Conservation (phyloP, 1,140 invertebrate genomes). For the Mercenaria mercenaria region DNA sequence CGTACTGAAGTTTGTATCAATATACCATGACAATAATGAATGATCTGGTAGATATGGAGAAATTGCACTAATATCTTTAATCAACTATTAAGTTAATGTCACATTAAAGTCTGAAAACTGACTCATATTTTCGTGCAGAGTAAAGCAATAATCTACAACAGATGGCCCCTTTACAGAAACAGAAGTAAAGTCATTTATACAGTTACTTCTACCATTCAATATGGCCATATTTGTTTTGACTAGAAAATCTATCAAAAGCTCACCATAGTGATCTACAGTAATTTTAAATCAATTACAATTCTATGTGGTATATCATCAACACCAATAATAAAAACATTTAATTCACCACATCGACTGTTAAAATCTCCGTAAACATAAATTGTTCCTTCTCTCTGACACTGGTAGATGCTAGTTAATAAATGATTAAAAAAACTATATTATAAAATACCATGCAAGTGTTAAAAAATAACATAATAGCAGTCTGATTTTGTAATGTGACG, state of each 20-base stretch:
- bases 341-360: slow-evolving; percentile 32
- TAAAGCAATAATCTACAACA: not conserved
- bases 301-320: slow-evolving; percentile 33
- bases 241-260: not conserved
- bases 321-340: slow-evolving; percentile 33
- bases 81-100: no score
- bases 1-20: not conserved
- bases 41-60: not conserved
- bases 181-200: not conserved
- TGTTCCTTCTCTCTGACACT: not conserved
- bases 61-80: no score
- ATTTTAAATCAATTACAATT: slow-evolving; percentile 22
- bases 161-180: not conserved
- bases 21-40: not conserved
- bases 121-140: not conserved
- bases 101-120: not conserved
- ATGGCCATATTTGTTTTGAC: not conserved
- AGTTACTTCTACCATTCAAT: not conserved
- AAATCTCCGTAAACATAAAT: slow-evolving; percentile 24
- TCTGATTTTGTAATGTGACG: no score
- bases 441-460: no score
- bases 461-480: no score
- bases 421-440: not conserved
- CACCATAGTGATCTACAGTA: not conserved
- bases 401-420: not conserved